These are phyloP conservation scores for Iguana delicatissima DNA, from an alignment of 2,797 vertebrate genomes.

Conservation along the genomic window DNA sequence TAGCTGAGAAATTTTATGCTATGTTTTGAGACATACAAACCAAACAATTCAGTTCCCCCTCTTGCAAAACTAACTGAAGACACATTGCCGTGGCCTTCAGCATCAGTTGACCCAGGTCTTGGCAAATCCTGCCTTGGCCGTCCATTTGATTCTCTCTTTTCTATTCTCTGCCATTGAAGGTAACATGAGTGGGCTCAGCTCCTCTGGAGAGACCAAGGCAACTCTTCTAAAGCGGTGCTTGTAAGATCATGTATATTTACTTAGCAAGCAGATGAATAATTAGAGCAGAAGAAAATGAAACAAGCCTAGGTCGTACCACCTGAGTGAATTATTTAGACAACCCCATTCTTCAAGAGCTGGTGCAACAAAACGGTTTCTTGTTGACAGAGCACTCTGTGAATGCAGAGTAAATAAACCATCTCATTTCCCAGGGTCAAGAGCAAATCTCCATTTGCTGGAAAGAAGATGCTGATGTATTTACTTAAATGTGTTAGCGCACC, in stretches of 20 bases:
- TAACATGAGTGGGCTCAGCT: not conserved
- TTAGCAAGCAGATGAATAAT: slow-evolving; percentile 38
- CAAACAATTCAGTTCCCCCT: not conserved
- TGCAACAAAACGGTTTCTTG: slow-evolving; percentile 45
- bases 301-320: slow-evolving; percentile 4
- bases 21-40: not conserved
- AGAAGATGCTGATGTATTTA: rapidly evolving
- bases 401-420: not conserved
- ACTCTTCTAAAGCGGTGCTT: not conserved
- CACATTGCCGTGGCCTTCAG: not conserved
- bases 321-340: slow-evolving; percentile 50
- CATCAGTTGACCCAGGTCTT: not conserved
- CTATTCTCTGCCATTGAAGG: not conserved
- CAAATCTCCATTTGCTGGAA: not conserved
- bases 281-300: slow-evolving; percentile 60
- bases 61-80: not conserved
- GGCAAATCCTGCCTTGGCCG: not conserved
- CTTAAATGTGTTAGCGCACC: not conserved
- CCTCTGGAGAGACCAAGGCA: not conserved
- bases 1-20: not conserved
- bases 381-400: slow-evolving; percentile 27
- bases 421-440: not conserved
- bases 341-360: slow-evolving; percentile 36
- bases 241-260: slow-evolving; percentile 9
- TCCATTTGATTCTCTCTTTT: not conserved